These are phyloP conservation scores for Drosophila kepulauana DNA, from an alignment of 1,140 invertebrate genomes.

Conservation along the genomic window DNA sequence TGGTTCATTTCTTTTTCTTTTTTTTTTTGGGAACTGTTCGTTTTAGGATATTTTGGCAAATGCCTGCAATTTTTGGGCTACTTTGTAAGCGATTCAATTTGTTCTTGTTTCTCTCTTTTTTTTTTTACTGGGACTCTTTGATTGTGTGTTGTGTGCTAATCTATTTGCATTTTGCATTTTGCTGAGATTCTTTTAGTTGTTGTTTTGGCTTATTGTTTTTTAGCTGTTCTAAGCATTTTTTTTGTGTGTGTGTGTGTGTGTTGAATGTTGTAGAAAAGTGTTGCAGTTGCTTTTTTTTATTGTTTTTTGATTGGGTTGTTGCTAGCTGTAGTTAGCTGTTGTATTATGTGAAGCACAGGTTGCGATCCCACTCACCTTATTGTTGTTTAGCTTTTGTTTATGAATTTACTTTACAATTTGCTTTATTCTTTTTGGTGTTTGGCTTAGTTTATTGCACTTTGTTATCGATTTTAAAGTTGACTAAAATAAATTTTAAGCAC, in stretches of 20 bases:
- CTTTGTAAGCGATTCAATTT: conserved; percentile 44
- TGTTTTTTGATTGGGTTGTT: conserved; percentile 34
- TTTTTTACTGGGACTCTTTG: no score
- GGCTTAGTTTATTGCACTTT: neutral
- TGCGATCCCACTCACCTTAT: conserved; percentile 46
- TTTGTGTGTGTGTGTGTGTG: no score
- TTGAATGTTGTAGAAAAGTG: conserved; percentile 31
- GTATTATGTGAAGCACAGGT: conserved; percentile 10
- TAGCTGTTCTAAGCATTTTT: conserved; percentile 60
- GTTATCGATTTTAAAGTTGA: neutral
- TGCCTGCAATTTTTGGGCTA: conserved; percentile 18
- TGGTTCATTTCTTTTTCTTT: conserved; percentile 6
- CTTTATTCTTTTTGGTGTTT: conserved; percentile 12
- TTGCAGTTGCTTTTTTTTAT: conserved; percentile 42
- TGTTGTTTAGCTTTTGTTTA: conserved; percentile 8
- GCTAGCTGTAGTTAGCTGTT: conserved; percentile 32
- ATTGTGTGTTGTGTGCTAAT: conserved; percentile 54
- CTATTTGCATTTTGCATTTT: conserved; percentile 74
- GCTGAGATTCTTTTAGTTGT: conserved; percentile 9
- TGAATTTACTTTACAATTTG: neutral
- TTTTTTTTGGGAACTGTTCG: conserved; percentile 22
- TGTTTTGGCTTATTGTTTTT: conserved; percentile 18
- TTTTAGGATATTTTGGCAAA: conserved; percentile 51
- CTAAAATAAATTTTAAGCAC: neutral
- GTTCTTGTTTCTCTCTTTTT: conserved; percentile 28